Percentiles rank a stretch among this genome's conserved stretches.
phyloP scores from a whole-genome alignment of 1,140 invertebrate genomes.

The Drosophila mayri region DNA sequence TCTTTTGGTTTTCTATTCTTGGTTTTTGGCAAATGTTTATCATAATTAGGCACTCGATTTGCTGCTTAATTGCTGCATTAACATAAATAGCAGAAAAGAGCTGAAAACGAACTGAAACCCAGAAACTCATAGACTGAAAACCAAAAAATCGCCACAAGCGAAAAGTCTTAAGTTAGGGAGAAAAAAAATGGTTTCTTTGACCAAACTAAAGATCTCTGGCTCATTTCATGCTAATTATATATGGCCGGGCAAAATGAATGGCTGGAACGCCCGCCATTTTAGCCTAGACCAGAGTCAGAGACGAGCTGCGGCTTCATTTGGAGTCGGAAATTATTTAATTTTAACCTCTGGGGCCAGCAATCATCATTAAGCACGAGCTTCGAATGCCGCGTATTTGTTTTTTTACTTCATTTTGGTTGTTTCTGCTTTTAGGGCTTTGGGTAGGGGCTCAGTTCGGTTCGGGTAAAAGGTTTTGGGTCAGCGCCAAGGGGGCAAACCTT shows the following conservation, averaged over 20 bases:
- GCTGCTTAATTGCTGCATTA: constrained; percentile 81
- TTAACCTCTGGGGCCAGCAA: constrained; percentile 81
- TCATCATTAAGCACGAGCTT: constrained; percentile 80
- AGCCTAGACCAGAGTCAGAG: constrained; percentile 49
- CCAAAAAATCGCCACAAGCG: constrained; percentile 64
- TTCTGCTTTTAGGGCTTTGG: constrained; percentile 1
- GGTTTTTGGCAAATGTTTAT: constrained; percentile 63
- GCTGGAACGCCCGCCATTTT: constrained; percentile 78
- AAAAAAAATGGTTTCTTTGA: constrained; percentile 46
- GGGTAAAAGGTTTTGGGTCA: constrained; percentile 77
- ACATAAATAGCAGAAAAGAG: constrained; percentile 57
- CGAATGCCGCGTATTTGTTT: constrained; percentile 64
- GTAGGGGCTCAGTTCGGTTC: background rate
- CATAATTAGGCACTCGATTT: constrained; percentile 79
- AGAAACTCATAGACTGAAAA: constrained; percentile 31
- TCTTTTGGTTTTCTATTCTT: constrained; percentile 31
- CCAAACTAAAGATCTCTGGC: constrained; percentile 79
- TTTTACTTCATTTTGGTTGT: constrained; percentile 13
- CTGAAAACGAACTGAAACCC: constrained; percentile 34
- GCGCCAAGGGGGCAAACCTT: constrained; percentile 59
- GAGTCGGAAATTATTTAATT: constrained; percentile 79
- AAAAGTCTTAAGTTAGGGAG: constrained; percentile 50
- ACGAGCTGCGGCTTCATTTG: constrained; percentile 41
- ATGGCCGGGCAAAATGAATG: constrained; percentile 52
- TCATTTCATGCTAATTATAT: constrained; percentile 84